Evolutionary conservation across 2,888 invertebrate species (phyloP), one percentile per base, ranked within the genome.

Genomic region (Laspeyria flexula): DNA sequence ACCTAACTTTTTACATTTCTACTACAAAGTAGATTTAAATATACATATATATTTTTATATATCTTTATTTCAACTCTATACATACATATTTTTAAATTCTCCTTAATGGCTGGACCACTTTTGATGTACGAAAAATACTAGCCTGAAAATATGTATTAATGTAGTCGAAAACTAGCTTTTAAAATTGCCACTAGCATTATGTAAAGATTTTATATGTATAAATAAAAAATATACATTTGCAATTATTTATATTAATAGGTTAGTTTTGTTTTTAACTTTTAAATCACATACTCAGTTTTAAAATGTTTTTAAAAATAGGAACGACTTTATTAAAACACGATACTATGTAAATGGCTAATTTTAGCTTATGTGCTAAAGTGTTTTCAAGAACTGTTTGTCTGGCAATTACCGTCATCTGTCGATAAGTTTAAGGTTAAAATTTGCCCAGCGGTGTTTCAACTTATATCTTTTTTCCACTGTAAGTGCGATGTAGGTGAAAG

Each of bases 171-270:
- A 12, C 6, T 44, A 39, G 45, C 41, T 43, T 64, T 43, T 44
- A 35, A 64, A 64, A 66, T 75, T 74, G 73, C 73, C 75, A 75
- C 61, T 75, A 73, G 73, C 34, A 39, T 60, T 48, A 64, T n/a
- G n/a, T n/a, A n/a, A n/a, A n/a, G n/a, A n/a, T n/a, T n/a, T 51
- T 30, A 5, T 50, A n/a, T 57, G 57, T 65, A 57, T 57, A 64
- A 42, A 47, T 55, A 49, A 40, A 31, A 45, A 43, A 38, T 13
- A n/a, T 15, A 49, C 18, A 13, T 57, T 60, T 42, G 29, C 43
- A 10, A 59, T 43, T 56, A 54, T 54, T 50, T 55, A 45, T 46
- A 35, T 31, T 7, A 23, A 33, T 34, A 27, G 11, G 11, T 18
- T 16, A 11, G 30, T 11, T 4, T 30, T 10, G n/a, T 31, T 16